Evolutionary conservation across 2,888 invertebrate species (phyloP), one percentile per base, ranked within the genome.

Genomic region (Caenorhabditis macrosperma): DNA sequence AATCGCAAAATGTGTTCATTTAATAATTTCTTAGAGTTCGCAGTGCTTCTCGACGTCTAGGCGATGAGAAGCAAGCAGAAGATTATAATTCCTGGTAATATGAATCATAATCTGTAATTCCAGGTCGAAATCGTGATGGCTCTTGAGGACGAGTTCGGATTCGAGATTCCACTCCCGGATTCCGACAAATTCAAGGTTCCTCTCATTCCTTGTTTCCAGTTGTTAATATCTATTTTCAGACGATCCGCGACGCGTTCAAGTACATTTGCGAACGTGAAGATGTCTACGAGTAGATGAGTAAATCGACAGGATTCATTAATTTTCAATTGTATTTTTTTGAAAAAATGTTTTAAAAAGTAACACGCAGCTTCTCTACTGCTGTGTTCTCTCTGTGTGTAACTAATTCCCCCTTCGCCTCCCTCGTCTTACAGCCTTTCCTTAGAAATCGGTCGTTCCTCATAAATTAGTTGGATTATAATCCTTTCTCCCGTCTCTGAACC

Each of bases 81-180:
- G n/a, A n/a, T n/a, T n/a, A n/a, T n/a, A n/a, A n/a, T n/a, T n/a
- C n/a, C n/a, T n/a, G n/a, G n/a, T n/a, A n/a, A n/a, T n/a, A n/a
- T n/a, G n/a, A n/a, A n/a, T n/a, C n/a, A n/a, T n/a, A n/a, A n/a
- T n/a, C n/a, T n/a, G n/a, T n/a, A n/a, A n/a, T 68, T 84, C 44
- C 54, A 85, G 92, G 97, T 99, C 57, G 98, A 99, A 92, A 95
- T 99, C 67, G 96, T 98, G 84, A 98, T 98, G 97, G 96, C 97
- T 0, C 95, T 99, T 93, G 98, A 99, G 92, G 98, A 98, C 93
- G 98, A 98, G 92, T 99, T 99, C 92, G 96, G 93, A 44, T 85
- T 86, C 69, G 86, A 86, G 63, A 85, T 86, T 55, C 85, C 86
- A 20, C 72, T 85, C 17, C 68, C 72, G 61, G 85, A 86, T 48